Conservation (phyloP, 2,888 invertebrate genomes). For the Eudemis profundana region DNA sequence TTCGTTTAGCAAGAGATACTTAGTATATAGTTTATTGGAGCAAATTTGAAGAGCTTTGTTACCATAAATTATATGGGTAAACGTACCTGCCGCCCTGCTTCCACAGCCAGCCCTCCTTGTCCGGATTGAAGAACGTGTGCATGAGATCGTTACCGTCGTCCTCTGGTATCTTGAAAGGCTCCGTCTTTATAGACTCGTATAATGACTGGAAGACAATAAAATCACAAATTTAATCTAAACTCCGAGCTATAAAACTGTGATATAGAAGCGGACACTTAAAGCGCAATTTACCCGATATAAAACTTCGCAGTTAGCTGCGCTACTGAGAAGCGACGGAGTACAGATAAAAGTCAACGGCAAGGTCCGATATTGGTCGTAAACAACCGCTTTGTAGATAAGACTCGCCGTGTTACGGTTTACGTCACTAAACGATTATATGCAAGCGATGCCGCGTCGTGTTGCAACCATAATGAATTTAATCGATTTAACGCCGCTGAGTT, state of each 20-base stretch:
- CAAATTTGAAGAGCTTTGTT: too few relatives aligned
- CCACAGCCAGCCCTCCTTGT: constrained; percentile 99
- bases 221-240: not conserved
- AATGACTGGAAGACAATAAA: constrained; percentile 88
- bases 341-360: constrained; percentile 26
- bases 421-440: constrained; percentile 34
- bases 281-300: constrained; percentile 13
- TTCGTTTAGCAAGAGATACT: too few relatives aligned
- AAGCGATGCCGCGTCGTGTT: not conserved
- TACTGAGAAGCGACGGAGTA: constrained; percentile 10
- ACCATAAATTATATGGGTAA: too few relatives aligned
- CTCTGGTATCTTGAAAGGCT: constrained; percentile 99
- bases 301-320: constrained; percentile 8
- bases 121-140: constrained; percentile 99
- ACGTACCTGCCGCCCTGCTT: constrained; percentile 94
- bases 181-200: constrained; percentile 99
- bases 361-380: constrained; percentile 17
- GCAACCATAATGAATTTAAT: not conserved
- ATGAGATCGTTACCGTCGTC: constrained; percentile 99
- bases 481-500: too few relatives aligned
- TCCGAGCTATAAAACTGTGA: not conserved
- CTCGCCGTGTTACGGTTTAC: constrained; percentile 13
- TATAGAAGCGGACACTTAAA: not conserved
- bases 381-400: constrained; percentile 36
- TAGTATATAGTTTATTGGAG: too few relatives aligned